These are phyloP conservation scores for Ophthalmolycus amberensis DNA, from an alignment of 2,113 vertebrate species.

Conservation along the genomic window DNA sequence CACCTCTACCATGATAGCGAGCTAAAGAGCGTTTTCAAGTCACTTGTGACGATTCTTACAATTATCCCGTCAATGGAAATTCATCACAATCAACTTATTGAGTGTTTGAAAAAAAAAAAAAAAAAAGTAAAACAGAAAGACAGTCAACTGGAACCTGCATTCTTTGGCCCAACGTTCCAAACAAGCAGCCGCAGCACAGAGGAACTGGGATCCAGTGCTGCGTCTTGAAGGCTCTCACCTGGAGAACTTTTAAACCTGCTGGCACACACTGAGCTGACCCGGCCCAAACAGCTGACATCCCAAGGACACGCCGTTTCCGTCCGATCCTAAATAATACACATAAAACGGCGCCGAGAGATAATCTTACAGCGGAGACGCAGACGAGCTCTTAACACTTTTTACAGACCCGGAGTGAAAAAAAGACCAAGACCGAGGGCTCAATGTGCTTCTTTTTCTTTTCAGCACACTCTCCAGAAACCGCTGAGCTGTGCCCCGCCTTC, in stretches of 20 bases:
- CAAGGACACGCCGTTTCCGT: slow-evolving; percentile 44
- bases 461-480: neutral
- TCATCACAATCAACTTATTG: too few relatives aligned
- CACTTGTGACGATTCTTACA: too few relatives aligned
- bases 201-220: neutral
- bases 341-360: slow-evolving; percentile 41
- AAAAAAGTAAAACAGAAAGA: neutral
- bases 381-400: slow-evolving; percentile 47
- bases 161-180: neutral
- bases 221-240: slow-evolving; percentile 36
- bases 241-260: slow-evolving; percentile 36
- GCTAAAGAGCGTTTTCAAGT: too few relatives aligned
- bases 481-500: slow-evolving; percentile 21
- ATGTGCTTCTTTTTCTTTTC: neutral
- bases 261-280: slow-evolving; percentile 18
- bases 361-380: slow-evolving; percentile 46
- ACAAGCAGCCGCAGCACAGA: neutral
- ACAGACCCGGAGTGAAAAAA: slow-evolving; percentile 26
- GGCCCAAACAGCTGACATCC: slow-evolving; percentile 42
- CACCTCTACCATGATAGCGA: too few relatives aligned
- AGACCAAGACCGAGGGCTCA: neutral
- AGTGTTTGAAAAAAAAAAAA: too few relatives aligned
- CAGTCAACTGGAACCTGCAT: neutral
- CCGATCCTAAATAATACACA: slow-evolving; percentile 51
- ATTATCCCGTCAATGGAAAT: too few relatives aligned